Percentiles rank a stretch among this genome's conserved stretches.
Conservation (phyloP, 2,797 vertebrate genomes). For the Hemitrygon akajei region DNA sequence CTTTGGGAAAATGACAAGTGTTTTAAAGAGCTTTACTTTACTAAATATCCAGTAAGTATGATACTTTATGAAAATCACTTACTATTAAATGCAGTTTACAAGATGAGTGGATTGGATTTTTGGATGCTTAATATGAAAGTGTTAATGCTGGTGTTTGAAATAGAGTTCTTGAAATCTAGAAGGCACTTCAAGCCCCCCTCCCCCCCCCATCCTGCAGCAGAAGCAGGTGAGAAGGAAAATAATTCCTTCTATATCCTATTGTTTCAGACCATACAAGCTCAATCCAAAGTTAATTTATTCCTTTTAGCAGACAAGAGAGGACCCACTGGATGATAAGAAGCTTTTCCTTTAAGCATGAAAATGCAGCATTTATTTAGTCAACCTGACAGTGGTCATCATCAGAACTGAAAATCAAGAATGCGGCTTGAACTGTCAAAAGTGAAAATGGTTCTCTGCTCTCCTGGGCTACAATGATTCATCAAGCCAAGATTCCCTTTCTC, state of each 20-base stretch:
- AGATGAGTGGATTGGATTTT: slow-evolving; percentile 43
- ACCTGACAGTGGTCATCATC: not conserved
- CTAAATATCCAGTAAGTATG: slow-evolving; percentile 80
- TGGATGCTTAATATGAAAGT: not conserved
- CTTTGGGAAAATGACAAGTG: slow-evolving; percentile 82
- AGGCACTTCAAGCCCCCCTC: not conserved
- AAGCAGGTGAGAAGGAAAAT: not conserved
- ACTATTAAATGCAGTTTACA: slow-evolving; percentile 21
- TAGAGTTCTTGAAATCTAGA: not conserved
- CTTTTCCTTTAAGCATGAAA: not conserved
- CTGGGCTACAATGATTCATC: not conserved
- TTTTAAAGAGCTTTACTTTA: slow-evolving; percentile 81
- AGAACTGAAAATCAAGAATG: not conserved
- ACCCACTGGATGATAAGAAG: not conserved
- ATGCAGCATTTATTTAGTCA: not conserved
- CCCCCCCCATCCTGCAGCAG: too few relatives aligned
- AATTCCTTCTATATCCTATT: not conserved
- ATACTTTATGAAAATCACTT: not conserved
- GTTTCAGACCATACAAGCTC: not conserved
- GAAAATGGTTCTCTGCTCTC: not conserved
- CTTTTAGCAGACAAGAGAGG: not conserved
- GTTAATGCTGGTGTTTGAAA: not conserved
- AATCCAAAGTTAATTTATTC: not conserved
- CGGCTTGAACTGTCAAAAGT: not conserved
- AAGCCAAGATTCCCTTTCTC: not conserved